A percentile compares a stretch with the other conserved stretches of the same genome.
phyloP scores from a whole-genome alignment of 2,797 vertebrate genomes.

The Notoglanidium macrostoma region DNA sequence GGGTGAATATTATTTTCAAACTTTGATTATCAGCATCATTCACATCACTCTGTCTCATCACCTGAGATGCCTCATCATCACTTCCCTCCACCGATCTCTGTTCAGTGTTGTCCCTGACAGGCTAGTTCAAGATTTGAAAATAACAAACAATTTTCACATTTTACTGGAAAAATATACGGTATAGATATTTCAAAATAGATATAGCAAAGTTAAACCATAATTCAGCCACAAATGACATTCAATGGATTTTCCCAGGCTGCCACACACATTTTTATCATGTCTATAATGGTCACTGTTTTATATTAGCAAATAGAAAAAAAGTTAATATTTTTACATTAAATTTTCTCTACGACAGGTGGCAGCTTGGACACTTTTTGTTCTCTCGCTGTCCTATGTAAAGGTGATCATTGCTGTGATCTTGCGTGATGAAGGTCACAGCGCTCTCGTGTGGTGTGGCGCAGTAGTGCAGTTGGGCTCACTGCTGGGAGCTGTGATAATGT shows the following conservation, averaged over 20 bases:
- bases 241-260: neutral
- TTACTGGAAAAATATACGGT: neutral
- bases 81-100: neutral
- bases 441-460: slow-evolving; percentile 85
- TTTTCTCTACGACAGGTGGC: slow-evolving; percentile 70
- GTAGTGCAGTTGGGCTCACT: slow-evolving; percentile 85
- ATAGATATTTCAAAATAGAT: neutral
- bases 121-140: neutral
- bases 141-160: neutral
- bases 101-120: neutral
- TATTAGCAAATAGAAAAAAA: neutral
- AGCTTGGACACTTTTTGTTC: slow-evolving; percentile 79
- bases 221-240: neutral
- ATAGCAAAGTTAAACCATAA: neutral
- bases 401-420: slow-evolving; percentile 82
- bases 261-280: neutral
- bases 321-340: neutral
- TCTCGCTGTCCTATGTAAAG: slow-evolving; percentile 82
- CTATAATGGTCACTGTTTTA: neutral
- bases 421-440: slow-evolving; percentile 81
- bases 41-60: no score
- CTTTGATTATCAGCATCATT: neutral
- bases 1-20: neutral
- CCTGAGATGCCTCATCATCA: neutral
- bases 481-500: slow-evolving; percentile 80